Base-by-base conservation (phyloP, 2,113 vertebrate genomes). In the Ahaetulla prasina region DNA sequence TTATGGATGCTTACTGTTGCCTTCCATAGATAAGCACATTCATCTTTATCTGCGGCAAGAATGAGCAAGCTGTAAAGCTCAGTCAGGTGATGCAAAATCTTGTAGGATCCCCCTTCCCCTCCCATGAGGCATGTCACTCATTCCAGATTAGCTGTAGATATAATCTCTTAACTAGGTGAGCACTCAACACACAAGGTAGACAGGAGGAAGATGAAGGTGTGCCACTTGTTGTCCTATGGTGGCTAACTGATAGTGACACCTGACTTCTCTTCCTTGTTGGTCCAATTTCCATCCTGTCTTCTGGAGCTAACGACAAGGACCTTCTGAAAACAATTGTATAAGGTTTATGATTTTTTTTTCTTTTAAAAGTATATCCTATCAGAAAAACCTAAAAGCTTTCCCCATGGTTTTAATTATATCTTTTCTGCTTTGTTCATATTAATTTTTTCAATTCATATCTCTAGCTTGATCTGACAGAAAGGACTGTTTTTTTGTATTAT, bases 1-100 rank as follows among this genome's bases (percentile, higher is more conserved):
- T 55, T 30, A 96, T 88, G 95, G 95, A 96, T 95, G 94, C n/a
- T 43, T 87, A 95, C 92, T 63, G 86, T 47, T 50, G 85, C n/a
- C 5, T 52, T 93, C 87, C 90, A 87, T 91, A 92, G 96, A 94
- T 96, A 97, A 97, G 84, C 92, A 94, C 74, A 96, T 94, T 95
- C 95, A 93, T 95, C 93, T 97, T 93, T 95, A 93, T 91, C 53
- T 74, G 16, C 54, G 89, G 94, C 90, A 90, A 94, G 95, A 95
- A 94, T 20, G 0, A 86, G 68, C 93, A 92, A 93, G 92, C 94
- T 95, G 92, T 87, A 94, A 49, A 95, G 97, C 93, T 92, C 95
- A 95, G 90, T 88, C 92, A 96, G 96, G 92, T 94, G 89, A 90
- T 92, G 92, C 92, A 93, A 84, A 95, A 95, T 92, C 39, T 90